Percentiles rank a stretch among this genome's conserved stretches.
Evolutionary conservation across 30 jellyfish, hydroid and myxozoan species (phyloP).

Genomic region (Nemopilema nomurai): DNA sequence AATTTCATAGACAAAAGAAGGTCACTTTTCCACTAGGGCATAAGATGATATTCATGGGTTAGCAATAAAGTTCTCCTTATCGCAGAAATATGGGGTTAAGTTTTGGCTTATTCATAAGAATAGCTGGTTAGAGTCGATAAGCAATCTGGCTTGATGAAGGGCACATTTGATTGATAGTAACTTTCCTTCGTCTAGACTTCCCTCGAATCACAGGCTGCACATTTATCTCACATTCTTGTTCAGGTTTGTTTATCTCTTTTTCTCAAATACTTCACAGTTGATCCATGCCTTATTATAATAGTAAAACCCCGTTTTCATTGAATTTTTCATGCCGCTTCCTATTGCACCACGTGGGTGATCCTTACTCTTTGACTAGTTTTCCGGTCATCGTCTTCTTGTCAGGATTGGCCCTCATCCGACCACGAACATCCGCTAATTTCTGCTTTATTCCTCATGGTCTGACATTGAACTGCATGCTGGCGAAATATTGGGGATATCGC

Average conservation of each 20-base stretch:
- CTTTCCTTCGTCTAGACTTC: constrained; percentile 19
- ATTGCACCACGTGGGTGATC: neutral
- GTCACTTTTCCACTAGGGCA: no score
- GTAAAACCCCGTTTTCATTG: neutral
- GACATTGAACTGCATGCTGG: no score
- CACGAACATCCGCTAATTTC: neutral
- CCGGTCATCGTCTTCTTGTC: neutral
- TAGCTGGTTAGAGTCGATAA: neutral
- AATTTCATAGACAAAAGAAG: no score
- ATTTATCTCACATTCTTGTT: constrained; percentile 22
- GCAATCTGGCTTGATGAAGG: neutral
- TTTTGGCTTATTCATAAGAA: no score
- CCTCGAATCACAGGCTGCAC: constrained; percentile 6
- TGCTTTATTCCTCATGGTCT: no score
- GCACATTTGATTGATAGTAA: neutral
- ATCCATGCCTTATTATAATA: neutral
- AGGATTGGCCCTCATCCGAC: neutral
- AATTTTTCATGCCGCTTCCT: neutral
- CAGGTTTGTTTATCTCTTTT: constrained; percentile 28
- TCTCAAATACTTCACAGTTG: neutral
- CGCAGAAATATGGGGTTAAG: no score
- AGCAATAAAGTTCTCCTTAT: no score
- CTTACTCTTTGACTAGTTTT: neutral
- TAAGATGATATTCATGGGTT: no score
- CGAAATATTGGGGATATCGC: no score